phyloP scores from a whole-genome alignment of 2,797 vertebrate genomes.

The Eutrigla gurnardus region DNA sequence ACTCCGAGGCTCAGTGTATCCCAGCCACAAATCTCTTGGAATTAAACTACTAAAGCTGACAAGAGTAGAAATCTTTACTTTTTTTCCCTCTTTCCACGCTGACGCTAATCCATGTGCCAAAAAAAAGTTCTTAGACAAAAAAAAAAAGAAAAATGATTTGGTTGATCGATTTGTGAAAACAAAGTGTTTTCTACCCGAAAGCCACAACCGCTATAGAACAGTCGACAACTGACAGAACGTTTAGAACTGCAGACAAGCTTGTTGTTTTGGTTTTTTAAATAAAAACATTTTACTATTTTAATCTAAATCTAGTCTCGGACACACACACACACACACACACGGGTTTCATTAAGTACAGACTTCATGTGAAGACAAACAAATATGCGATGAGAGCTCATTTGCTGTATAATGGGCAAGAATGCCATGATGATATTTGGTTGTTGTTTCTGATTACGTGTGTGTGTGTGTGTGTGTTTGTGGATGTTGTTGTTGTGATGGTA shows the following conservation, averaged over 20 bases:
- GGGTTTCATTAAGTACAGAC: constrained; percentile 41
- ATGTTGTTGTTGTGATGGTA: background rate
- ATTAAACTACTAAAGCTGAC: constrained; percentile 61
- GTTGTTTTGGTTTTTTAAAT: too few species aligned
- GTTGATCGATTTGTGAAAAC: constrained; percentile 15
- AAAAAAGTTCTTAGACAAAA: constrained; percentile 35
- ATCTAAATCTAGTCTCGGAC: background rate
- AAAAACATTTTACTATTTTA: too few species aligned
- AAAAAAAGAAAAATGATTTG: constrained; percentile 23
- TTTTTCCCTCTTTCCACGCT: constrained; percentile 15
- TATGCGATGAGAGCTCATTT: constrained; percentile 73
- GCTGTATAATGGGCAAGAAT: constrained; percentile 60
- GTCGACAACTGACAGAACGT: background rate
- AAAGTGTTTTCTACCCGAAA: background rate
- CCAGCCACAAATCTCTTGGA: constrained; percentile 63
- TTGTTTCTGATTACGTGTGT: constrained; percentile 16
- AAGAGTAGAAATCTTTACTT: constrained; percentile 40
- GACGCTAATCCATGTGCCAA: constrained; percentile 47
- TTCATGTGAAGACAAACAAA: constrained; percentile 73
- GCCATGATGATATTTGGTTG: constrained; percentile 58
- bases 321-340: constrained; percentile 2
- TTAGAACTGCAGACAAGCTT: too few species aligned
- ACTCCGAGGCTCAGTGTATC: constrained; percentile 62
- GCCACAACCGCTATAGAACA: background rate
- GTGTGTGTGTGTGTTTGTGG: background rate